phyloP scores from a whole-genome alignment of 2,797 vertebrate species.

The Sebastes steindachneri region DNA sequence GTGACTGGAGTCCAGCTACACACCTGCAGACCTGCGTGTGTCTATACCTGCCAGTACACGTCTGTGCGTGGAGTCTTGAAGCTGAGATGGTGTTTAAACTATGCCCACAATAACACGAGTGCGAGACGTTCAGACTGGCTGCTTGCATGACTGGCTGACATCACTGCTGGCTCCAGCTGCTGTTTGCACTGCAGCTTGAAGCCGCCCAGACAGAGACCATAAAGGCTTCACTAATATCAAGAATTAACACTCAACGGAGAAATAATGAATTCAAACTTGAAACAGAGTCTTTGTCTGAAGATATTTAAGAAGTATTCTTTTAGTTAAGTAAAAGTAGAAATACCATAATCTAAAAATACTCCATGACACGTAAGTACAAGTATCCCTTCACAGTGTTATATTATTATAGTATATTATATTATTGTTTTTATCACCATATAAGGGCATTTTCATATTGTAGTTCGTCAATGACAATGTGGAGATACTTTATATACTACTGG shows the following conservation, averaged over 20 bases:
- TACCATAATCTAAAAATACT: background rate
- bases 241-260: constrained; percentile 9
- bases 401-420: background rate
- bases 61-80: background rate
- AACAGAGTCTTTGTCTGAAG: background rate
- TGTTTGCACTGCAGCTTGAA: constrained; percentile 70
- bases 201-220: constrained; percentile 50
- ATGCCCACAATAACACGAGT: constrained; percentile 73
- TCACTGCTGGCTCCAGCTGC: constrained; percentile 65
- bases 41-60: background rate
- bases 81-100: constrained; percentile 35
- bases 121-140: constrained; percentile 67
- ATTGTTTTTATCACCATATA: background rate
- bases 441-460: background rate
- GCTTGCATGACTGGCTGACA: constrained; percentile 65
- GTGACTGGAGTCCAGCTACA: constrained; percentile 2
- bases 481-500: background rate
- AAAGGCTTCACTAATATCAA: constrained; percentile 10
- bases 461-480: background rate
- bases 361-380: background rate
- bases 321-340: background rate
- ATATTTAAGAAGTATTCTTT: background rate
- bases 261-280: background rate
- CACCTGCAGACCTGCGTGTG: constrained; percentile 39
- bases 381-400: background rate